Conservation (phyloP, 2,797 vertebrate genomes). For the Phataginus tetradactyla region DNA sequence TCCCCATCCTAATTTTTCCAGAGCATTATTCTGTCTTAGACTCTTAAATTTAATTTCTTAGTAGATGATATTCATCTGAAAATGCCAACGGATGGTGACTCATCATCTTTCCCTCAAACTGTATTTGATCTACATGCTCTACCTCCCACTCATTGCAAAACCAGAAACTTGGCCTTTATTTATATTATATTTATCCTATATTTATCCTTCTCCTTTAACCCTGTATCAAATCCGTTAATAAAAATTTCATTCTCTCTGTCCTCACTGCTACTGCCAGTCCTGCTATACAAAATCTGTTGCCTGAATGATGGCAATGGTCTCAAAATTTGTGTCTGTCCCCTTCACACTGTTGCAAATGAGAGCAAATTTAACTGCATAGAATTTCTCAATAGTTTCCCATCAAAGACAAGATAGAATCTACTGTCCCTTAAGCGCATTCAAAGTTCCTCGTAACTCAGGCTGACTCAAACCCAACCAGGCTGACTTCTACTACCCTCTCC, state of each 20-base stretch:
- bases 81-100: conserved; percentile 29
- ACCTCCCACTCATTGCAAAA: conserved; percentile 15
- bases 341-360: neutral
- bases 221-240: neutral
- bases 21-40: conserved; percentile 10
- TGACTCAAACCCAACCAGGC: neutral
- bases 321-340: neutral
- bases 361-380: neutral
- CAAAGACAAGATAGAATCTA: neutral
- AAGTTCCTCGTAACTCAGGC: neutral
- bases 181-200: neutral
- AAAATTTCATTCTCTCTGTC: neutral
- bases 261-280: neutral
- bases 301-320: neutral
- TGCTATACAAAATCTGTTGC: neutral
- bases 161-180: neutral
- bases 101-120: conserved; percentile 26
- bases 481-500: neutral
- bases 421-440: neutral
- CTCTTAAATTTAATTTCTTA: conserved; percentile 32
- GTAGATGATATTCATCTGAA: conserved; percentile 46
- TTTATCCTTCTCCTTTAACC: conserved; percentile 22
- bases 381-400: neutral
- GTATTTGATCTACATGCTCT: neutral
- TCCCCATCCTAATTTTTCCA: neutral